Conservation (phyloP, 2,888 invertebrate species). For the Eilema griseolum region DNA sequence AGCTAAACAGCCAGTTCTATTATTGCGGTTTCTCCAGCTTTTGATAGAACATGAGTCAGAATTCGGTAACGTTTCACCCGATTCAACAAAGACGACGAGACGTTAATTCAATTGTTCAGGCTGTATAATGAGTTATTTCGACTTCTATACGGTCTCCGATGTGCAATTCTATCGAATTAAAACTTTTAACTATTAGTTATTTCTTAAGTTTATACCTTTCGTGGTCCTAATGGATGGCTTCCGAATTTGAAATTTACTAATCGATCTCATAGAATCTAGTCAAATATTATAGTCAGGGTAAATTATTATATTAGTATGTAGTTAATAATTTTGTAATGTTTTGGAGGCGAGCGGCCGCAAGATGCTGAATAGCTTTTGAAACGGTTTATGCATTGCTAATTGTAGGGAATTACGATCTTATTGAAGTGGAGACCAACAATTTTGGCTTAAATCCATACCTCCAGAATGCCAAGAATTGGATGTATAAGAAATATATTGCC, state of each 20-base stretch:
- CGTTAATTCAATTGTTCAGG: neutral
- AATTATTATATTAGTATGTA: conserved; percentile 43
- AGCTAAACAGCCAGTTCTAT: neutral
- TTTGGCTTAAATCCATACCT: neutral
- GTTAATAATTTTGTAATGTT: conserved; percentile 36
- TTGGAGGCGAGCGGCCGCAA: conserved; percentile 23
- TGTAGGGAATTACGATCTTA: conserved; percentile 19
- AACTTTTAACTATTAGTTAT: neutral
- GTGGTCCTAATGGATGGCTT: conserved; percentile 56
- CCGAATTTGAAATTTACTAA: conserved; percentile 55
- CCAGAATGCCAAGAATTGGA: neutral
- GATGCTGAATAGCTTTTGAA: conserved; percentile 39
- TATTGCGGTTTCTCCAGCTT: neutral
- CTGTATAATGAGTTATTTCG: neutral
- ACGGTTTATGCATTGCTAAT: conserved; percentile 31
- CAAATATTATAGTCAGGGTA: conserved; percentile 64
- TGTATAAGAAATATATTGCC: neutral
- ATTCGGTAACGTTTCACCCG: neutral
- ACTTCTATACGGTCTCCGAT: neutral
- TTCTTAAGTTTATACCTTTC: conserved; percentile 53
- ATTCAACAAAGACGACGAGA: neutral
- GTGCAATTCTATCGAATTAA: neutral
- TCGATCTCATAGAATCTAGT: conserved; percentile 58
- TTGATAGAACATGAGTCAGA: neutral
- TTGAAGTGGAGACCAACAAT: neutral